Percentiles rank a stretch among this genome's conserved stretches.
Evolutionary conservation across 2,888 invertebrate genomes (phyloP).

Genomic region (Himalopsyche anomala): DNA sequence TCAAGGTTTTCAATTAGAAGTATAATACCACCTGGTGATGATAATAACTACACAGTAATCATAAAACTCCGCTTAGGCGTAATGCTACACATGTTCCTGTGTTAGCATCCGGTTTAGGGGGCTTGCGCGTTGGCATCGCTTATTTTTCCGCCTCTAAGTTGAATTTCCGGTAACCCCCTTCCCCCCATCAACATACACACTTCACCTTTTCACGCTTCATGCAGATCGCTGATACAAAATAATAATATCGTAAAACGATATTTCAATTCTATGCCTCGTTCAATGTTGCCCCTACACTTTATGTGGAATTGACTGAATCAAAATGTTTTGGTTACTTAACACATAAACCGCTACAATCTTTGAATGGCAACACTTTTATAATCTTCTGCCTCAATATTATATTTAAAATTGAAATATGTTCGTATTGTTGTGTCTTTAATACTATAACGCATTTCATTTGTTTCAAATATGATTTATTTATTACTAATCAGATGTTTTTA

Average conservation of each 20-base stretch:
- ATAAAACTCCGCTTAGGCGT: slow-evolving; percentile 38
- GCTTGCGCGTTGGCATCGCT: slow-evolving; percentile 42
- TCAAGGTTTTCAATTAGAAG: background rate
- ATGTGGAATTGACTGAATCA: slow-evolving; percentile 42
- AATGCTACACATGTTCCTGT: slow-evolving; percentile 43
- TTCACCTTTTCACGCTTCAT: slow-evolving; percentile 56
- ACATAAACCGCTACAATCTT: background rate
- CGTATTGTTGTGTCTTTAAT: too few species aligned
- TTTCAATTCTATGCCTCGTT: slow-evolving; percentile 43
- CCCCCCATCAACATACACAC: slow-evolving; percentile 14
- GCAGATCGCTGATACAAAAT: slow-evolving; percentile 46
- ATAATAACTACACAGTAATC: slow-evolving; percentile 7
- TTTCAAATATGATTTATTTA: too few species aligned
- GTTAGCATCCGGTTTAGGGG: slow-evolving; percentile 29
- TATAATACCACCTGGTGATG: background rate
- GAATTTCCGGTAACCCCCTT: slow-evolving; percentile 55
- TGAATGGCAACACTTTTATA: background rate
- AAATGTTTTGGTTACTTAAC: slow-evolving; percentile 38
- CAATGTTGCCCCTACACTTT: slow-evolving; percentile 42
- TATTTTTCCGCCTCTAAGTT: slow-evolving; percentile 56
- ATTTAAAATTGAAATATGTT: too few species aligned
- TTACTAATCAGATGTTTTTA: too few species aligned
- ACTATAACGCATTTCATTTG: too few species aligned
- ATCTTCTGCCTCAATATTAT: too few species aligned
- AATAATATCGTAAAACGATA: slow-evolving; percentile 42